phyloP scores from a whole-genome alignment of 2,888 invertebrate genomes.

The Cheilosia soror region DNA sequence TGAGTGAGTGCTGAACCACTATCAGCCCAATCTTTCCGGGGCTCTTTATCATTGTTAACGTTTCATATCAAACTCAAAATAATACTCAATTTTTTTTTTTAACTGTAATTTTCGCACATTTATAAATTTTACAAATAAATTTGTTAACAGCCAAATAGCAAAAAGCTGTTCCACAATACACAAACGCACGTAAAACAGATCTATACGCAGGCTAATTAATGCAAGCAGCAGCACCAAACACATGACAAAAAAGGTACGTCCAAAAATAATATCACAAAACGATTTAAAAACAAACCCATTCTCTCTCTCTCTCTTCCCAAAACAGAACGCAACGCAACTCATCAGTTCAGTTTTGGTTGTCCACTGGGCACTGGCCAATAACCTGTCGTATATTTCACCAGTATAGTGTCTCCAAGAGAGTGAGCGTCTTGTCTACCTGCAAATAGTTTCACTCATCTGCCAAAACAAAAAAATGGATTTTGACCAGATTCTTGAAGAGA shows the following conservation, averaged over 20 bases:
- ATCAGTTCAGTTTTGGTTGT: neutral
- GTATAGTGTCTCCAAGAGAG: neutral
- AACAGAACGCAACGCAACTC: neutral
- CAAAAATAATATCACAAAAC: constrained; percentile 22
- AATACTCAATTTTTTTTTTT: no score
- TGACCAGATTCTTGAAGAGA: constrained; percentile 86
- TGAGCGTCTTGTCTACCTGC: neutral
- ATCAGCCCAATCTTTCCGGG: no score
- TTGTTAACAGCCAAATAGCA: neutral
- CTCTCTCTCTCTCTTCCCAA: neutral
- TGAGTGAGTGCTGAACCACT: no score
- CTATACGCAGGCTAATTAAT: neutral
- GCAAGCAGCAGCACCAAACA: neutral
- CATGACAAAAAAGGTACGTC: neutral
- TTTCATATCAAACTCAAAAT: no score
- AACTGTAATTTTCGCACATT: no score
- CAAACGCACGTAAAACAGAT: neutral
- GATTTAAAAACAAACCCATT: neutral
- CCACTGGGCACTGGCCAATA: neutral
- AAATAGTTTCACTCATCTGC: neutral
- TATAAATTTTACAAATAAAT: no score
- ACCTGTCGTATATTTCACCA: neutral
- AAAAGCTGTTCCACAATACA: neutral
- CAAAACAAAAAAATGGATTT: constrained; percentile 85
- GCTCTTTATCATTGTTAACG: no score